phyloP scores from a whole-genome alignment of 2,888 invertebrate species.

The Mystacides longicornis region DNA sequence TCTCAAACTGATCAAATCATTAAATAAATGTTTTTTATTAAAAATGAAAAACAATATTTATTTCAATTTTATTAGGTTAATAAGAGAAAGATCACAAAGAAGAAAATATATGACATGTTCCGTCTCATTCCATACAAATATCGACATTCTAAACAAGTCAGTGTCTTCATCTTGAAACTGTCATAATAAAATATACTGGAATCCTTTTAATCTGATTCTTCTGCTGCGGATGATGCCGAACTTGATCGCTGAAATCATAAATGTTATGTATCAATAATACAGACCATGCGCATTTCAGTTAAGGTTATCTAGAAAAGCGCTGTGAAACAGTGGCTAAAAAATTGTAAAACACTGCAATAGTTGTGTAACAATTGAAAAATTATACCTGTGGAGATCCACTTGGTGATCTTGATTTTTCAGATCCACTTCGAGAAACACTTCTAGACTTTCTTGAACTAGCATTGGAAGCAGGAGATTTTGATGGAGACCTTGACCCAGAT shows the following conservation, averaged over 20 bases:
- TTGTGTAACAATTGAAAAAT: not conserved
- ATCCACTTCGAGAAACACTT: slow-evolving; percentile 37
- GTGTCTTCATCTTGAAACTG: too few species aligned
- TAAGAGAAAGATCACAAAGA: too few species aligned
- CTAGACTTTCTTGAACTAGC: slow-evolving; percentile 38
- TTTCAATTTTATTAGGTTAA: too few species aligned
- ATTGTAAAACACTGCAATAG: too few species aligned
- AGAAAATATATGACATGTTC: too few species aligned
- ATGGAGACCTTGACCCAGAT: slow-evolving; percentile 28
- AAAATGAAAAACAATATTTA: too few species aligned
- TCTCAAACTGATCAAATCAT: too few species aligned
- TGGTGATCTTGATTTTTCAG: slow-evolving; percentile 36
- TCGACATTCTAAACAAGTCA: too few species aligned
- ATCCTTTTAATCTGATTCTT: not conserved
- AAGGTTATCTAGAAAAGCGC: too few species aligned
- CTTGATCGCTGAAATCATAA: not conserved
- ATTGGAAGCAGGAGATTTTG: slow-evolving; percentile 31
- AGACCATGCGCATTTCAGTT: not conserved
- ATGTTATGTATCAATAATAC: not conserved
- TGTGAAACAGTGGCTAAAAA: too few species aligned
- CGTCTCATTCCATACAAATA: too few species aligned
- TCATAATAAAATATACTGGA: not conserved
- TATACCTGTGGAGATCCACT: slow-evolving; percentile 40
- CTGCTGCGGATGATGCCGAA: not conserved
- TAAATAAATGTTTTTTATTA: too few species aligned